These are phyloP conservation scores for Dryobota labecula DNA, from an alignment of 2,888 invertebrate genomes.

Conservation along the genomic window DNA sequence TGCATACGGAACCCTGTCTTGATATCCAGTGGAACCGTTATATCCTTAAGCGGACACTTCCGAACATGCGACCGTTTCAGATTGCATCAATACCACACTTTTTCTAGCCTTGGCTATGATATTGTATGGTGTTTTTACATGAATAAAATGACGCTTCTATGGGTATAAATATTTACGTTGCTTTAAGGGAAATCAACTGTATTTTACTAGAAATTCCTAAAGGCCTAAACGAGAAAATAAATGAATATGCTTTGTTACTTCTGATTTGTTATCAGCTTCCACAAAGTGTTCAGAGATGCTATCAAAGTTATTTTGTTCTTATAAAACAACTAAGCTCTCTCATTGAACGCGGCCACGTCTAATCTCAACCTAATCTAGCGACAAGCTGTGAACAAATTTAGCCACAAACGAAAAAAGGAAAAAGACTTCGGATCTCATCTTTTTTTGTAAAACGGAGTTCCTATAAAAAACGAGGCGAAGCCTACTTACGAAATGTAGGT, in stretches of 20 bases:
- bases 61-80: conserved; percentile 70
- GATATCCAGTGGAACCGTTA: conserved; percentile 80
- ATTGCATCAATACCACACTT: conserved; percentile 58
- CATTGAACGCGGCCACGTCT: conserved; percentile 68
- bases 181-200: conserved; percentile 33
- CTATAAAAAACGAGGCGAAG: conserved; percentile 72
- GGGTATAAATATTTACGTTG: conserved; percentile 45
- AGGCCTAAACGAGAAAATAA: conserved; percentile 20
- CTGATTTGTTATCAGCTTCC: conserved; percentile 33
- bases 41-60: conserved; percentile 79
- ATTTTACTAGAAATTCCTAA: conserved; percentile 11
- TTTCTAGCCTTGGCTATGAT: conserved; percentile 49
- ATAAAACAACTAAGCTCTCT: conserved; percentile 41
- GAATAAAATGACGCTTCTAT: conserved; percentile 27
- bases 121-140: conserved; percentile 31
- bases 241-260: not conserved
- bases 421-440: conserved; percentile 57
- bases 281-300: conserved; percentile 31
- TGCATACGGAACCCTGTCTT: conserved; percentile 75
- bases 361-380: conserved; percentile 75
- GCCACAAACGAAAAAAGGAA: conserved; percentile 66
- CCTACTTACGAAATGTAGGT: conserved; percentile 77
- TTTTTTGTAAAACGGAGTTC: conserved; percentile 65
- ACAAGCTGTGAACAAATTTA: conserved; percentile 73
- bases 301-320: conserved; percentile 42